Percentiles rank a stretch among this genome's conserved stretches.
phyloP scores from a whole-genome alignment of 2,113 vertebrate genomes.

The Irena cyanogastra region DNA sequence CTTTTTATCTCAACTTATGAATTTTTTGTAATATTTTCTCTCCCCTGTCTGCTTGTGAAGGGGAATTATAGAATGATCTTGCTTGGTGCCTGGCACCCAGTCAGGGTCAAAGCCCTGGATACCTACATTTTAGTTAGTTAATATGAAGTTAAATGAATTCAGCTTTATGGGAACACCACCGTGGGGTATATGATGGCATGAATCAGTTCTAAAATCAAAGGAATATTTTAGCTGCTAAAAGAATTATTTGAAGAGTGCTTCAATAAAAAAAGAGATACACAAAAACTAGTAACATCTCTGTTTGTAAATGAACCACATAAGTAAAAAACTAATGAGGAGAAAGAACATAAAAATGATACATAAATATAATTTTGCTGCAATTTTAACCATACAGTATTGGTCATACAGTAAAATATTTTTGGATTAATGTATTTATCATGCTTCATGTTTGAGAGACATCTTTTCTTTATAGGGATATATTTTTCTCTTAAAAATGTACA shows the following conservation, averaged over 20 bases:
- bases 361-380: not conserved
- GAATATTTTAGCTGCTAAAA: not conserved
- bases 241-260: not conserved
- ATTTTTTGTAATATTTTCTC: not conserved
- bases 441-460: fast-evolving
- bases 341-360: fast-evolving
- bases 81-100: not conserved
- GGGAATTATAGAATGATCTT: not conserved
- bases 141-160: not conserved
- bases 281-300: not conserved
- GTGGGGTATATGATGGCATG: not conserved
- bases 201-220: not conserved
- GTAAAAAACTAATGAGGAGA: fast-evolving
- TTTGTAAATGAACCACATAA: fast-evolving
- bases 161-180: not conserved
- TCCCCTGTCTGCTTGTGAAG: fast-evolving
- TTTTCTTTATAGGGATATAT: not conserved
- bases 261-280: not conserved
- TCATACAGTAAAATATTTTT: not conserved
- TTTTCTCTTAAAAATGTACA: not conserved
- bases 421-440: not conserved
- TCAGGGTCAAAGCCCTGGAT: not conserved
- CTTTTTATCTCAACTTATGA: not conserved
- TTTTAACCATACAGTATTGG: not conserved
- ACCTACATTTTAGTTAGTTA: not conserved